phyloP scores from a whole-genome alignment of 2,797 vertebrate species.

The Mus spretus region DNA sequence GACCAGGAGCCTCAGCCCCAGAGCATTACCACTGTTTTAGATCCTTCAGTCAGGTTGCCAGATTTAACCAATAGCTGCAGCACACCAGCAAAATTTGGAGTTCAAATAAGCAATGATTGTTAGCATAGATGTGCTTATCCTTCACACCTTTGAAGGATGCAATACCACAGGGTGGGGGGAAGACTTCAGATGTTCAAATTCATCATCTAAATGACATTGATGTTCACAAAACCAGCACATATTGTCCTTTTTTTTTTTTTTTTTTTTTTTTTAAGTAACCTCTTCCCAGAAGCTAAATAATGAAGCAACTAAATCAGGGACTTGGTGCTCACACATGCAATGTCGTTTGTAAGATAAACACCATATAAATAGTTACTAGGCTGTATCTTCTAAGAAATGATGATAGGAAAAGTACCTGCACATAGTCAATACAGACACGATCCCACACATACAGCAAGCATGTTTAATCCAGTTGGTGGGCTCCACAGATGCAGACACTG shows the following conservation, averaged over 20 bases:
- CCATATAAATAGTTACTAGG: neutral
- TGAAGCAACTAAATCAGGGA: neutral
- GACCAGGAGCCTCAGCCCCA: neutral
- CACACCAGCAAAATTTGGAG: neutral
- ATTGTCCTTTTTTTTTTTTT: too few species aligned
- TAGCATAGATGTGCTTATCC: neutral
- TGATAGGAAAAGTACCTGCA: neutral
- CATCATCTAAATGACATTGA: too few species aligned
- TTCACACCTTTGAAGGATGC: neutral
- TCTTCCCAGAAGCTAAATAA: neutral
- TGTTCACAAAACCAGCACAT: too few species aligned
- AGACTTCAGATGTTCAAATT: neutral
- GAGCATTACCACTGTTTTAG: neutral
- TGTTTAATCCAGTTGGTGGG: neutral
- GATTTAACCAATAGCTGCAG: neutral
- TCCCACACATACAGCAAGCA: neutral
- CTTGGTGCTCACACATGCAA: fast-evolving
- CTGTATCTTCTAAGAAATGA: neutral
- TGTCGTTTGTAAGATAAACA: neutral
- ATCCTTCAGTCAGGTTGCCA: neutral
- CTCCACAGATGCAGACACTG: neutral
- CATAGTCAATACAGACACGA: too few species aligned
- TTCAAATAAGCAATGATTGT: conserved; percentile 15
- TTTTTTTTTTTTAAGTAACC: neutral
- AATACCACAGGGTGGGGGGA: too few species aligned